A percentile compares a stretch with the other conserved stretches of the same genome.
These are phyloP conservation scores for Poeciliopsis turrubarensis DNA, from an alignment of 2,113 vertebrate species.

Conservation along the genomic window DNA sequence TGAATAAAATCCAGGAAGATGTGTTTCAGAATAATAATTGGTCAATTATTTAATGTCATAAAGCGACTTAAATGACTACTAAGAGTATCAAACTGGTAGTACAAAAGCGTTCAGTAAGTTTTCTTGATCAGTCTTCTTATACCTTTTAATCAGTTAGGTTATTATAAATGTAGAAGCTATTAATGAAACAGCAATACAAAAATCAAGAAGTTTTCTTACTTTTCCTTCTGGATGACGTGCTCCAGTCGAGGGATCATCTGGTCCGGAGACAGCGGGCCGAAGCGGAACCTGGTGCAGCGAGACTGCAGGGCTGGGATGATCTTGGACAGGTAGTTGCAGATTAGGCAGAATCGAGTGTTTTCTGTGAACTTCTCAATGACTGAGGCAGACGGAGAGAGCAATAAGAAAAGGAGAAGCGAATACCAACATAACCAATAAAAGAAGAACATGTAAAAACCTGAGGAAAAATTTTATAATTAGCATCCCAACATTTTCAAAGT, in stretches of 20 bases:
- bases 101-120: too few relatives aligned
- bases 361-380: constrained; percentile 99
- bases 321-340: constrained; percentile 98
- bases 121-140: too few relatives aligned
- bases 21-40: too few relatives aligned
- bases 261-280: constrained; percentile 89
- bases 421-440: not conserved
- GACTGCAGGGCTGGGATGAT: constrained; percentile 98
- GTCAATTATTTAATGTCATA: too few relatives aligned
- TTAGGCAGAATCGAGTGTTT: constrained; percentile 95
- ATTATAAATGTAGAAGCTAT: not conserved
- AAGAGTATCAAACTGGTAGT: too few relatives aligned
- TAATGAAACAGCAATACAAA: not conserved
- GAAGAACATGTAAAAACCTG: not conserved
- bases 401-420: not conserved
- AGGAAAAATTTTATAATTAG: too few relatives aligned
- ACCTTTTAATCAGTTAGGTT: not conserved
- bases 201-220: constrained; percentile 55
- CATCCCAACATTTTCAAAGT: too few relatives aligned
- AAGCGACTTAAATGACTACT: too few relatives aligned
- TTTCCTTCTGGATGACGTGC: constrained; percentile 88
- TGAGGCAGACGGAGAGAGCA: constrained; percentile 46
- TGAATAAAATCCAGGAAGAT: too few relatives aligned
- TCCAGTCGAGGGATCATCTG: constrained; percentile 94
- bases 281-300: constrained; percentile 95